These are phyloP conservation scores for Cichlasoma orientale DNA, from an alignment of 2,797 vertebrate genomes.

Conservation along the genomic window DNA sequence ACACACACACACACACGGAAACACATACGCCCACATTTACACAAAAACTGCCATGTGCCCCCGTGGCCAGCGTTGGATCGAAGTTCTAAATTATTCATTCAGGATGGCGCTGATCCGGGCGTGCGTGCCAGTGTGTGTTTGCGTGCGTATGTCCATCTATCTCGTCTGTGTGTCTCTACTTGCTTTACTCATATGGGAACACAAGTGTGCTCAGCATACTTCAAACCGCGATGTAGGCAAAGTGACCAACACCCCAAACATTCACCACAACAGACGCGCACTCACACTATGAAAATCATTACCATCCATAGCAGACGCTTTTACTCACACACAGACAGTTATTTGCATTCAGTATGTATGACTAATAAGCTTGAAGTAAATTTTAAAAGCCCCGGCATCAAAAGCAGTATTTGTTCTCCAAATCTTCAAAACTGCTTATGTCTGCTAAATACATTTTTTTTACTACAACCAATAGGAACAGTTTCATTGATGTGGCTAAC, in stretches of 20 bases:
- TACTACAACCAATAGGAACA: conserved; percentile 60
- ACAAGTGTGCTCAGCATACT: conserved; percentile 20
- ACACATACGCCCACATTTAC: background rate
- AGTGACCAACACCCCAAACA: conserved; percentile 22
- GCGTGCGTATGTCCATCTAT: background rate
- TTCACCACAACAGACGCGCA: conserved; percentile 9
- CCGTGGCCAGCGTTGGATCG: conserved; percentile 60
- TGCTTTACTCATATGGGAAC: conserved; percentile 12
- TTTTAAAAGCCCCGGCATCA: conserved; percentile 58
- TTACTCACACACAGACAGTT: background rate
- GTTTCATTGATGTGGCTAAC: conserved; percentile 68
- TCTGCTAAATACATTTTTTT: conserved; percentile 58
- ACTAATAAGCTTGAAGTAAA: conserved; percentile 50
- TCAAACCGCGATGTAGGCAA: conserved; percentile 11
- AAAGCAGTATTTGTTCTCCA: conserved; percentile 66
- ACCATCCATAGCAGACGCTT: background rate
- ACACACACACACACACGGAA: background rate
- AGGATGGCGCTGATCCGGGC: conserved; percentile 36
- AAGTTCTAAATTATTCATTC: conserved; percentile 78
- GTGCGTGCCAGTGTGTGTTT: conserved; percentile 10
- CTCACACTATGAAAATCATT: background rate
- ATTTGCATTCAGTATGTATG: conserved; percentile 53
- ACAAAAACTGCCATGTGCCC: conserved; percentile 26
- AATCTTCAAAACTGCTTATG: conserved; percentile 75
- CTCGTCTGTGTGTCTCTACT: conserved; percentile 16